phyloP scores from a whole-genome alignment of 2,113 vertebrate species.

The Hypocryptadius cinnamomeus region DNA sequence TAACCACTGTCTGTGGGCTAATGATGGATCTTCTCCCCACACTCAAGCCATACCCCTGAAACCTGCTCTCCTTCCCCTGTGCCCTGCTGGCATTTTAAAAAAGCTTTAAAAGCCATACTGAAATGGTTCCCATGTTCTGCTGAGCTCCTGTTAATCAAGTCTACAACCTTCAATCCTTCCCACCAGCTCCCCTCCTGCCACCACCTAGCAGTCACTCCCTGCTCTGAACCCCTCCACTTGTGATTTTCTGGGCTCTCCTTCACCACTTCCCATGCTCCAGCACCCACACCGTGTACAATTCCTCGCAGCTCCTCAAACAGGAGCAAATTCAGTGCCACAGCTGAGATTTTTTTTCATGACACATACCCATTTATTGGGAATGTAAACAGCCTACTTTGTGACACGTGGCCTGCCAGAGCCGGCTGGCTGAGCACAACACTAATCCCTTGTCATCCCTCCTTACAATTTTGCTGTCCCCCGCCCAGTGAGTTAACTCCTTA shows the following conservation, averaged over 20 bases:
- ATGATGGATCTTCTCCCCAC: background rate
- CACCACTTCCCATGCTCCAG: background rate
- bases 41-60: background rate
- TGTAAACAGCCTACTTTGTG: background rate
- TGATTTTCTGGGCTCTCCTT: background rate
- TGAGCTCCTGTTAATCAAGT: background rate
- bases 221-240: background rate
- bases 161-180: background rate
- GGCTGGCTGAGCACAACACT: background rate
- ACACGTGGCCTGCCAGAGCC: background rate
- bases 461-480: background rate
- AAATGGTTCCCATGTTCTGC: background rate
- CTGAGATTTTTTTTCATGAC: background rate
- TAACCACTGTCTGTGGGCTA: background rate
- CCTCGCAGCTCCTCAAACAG: background rate
- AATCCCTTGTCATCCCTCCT: constrained; percentile 12
- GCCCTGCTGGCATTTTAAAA: background rate
- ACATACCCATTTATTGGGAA: background rate
- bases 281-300: fast-evolving
- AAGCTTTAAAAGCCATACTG: background rate
- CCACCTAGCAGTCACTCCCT: fast-evolving
- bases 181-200: background rate
- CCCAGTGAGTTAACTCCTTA: background rate
- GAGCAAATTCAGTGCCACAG: background rate
- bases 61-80: background rate